phyloP scores from a whole-genome alignment of 2,797 vertebrate species.

The Bovichtus diacanthus region DNA sequence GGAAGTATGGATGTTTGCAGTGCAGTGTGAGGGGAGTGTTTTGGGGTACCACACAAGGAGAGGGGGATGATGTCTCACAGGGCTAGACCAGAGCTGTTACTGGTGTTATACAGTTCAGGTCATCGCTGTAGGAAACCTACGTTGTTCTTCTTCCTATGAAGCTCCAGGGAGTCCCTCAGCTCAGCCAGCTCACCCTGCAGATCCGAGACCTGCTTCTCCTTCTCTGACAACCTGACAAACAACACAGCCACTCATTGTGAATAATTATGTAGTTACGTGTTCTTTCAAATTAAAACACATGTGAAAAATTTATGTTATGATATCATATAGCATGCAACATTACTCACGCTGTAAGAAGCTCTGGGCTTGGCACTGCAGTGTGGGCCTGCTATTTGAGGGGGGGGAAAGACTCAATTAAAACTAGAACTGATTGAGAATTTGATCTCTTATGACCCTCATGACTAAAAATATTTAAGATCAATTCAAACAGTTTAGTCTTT shows the following conservation, averaged over 20 bases:
- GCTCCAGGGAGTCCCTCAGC: slow-evolving; percentile 91
- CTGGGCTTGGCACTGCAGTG: slow-evolving; percentile 73
- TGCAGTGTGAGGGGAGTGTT: slow-evolving; percentile 19
- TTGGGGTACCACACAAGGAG: slow-evolving; percentile 46
- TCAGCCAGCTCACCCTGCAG: slow-evolving; percentile 88
- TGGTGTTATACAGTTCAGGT: slow-evolving; percentile 4
- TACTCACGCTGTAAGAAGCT: slow-evolving; percentile 83
- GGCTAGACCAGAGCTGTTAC: slow-evolving; percentile 13
- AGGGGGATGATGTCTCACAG: slow-evolving; percentile 14
- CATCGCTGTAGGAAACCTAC: slow-evolving; percentile 84
- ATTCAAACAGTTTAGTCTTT: neutral
- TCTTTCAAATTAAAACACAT: neutral
- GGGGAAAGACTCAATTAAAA: neutral
- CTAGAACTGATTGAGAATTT: neutral
- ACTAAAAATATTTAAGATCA: neutral
- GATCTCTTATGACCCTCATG: neutral
- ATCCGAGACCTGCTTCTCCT: slow-evolving; percentile 86
- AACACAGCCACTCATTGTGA: slow-evolving; percentile 6
- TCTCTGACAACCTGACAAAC: slow-evolving; percentile 89
- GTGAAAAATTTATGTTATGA: neutral
- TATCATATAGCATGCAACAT: neutral
- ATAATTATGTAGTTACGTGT: neutral
- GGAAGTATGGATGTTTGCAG: slow-evolving; percentile 44
- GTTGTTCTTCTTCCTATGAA: slow-evolving; percentile 97
- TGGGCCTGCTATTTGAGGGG: slow-evolving; percentile 64